Evolutionary conservation across 2,888 invertebrate genomes (phyloP).

Genomic region (Torymus texanus): DNA sequence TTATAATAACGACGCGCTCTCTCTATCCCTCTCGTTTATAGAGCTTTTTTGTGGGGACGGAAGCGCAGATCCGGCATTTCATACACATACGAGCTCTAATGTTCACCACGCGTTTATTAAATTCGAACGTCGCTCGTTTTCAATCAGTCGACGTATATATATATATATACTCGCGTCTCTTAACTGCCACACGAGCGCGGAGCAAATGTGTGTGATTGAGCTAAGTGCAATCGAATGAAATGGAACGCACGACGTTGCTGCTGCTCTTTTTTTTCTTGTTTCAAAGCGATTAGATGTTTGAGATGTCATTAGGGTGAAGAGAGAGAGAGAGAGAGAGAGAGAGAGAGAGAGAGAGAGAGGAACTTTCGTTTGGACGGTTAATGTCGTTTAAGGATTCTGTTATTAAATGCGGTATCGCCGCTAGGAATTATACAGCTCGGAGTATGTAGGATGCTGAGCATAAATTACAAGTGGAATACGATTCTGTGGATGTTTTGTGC

Average conservation of each 20-base stretch:
- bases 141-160: background rate
- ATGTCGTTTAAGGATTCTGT: background rate
- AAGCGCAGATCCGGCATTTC: constrained; percentile 24
- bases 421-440: background rate
- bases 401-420: background rate
- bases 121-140: constrained; percentile 13
- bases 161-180: background rate
- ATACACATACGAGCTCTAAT: background rate
- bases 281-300: background rate
- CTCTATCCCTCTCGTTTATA: no score
- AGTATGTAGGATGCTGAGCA: no score
- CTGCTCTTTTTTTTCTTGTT: no score
- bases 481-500: no score
- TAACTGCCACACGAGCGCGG: background rate
- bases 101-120: constrained; percentile 10
- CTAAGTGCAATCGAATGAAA: constrained; percentile 1
- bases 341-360: no score
- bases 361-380: background rate
- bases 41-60: constrained; percentile 9
- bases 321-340: no score
- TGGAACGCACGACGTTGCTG: background rate
- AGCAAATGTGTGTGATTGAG: constrained; percentile 27
- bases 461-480: no score
- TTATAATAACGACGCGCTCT: constrained; percentile 1
- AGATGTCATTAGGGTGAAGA: no score